Evolutionary conservation across 2,888 invertebrate species (phyloP).

Genomic region (Mactromeris polynyma): DNA sequence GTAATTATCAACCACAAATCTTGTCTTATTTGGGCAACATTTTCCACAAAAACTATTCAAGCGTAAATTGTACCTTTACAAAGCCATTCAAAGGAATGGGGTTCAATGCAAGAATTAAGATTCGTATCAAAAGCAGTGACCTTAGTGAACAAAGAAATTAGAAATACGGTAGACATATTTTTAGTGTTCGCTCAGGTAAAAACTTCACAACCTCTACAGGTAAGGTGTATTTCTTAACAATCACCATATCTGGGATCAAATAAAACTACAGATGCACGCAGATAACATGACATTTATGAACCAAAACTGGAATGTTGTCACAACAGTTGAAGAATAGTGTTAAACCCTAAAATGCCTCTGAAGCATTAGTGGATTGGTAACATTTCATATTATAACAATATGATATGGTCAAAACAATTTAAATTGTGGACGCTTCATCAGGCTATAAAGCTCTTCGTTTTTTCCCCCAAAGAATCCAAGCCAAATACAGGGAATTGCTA

Average conservation of each 20-base stretch:
- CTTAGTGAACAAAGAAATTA: conserved; percentile 39
- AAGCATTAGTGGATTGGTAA: no score
- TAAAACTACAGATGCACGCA: neutral
- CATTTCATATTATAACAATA: no score
- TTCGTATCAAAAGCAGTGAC: conserved; percentile 38
- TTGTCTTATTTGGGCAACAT: conserved; percentile 30
- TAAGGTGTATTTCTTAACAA: conserved; percentile 46
- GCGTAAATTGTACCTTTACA: conserved; percentile 26
- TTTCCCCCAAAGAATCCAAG: no score
- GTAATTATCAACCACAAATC: conserved; percentile 2
- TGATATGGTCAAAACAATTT: no score
- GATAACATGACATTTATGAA: neutral
- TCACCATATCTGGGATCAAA: conserved; percentile 35
- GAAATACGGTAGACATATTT: conserved; percentile 23
- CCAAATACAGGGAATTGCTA: no score
- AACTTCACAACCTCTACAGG: conserved; percentile 34
- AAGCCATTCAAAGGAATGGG: conserved; percentile 42
- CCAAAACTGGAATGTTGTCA: neutral
- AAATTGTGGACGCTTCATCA: no score
- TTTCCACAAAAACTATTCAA: conserved; percentile 31
- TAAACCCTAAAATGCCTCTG: no score
- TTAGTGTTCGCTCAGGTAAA: conserved; percentile 30
- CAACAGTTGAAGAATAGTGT: no score
- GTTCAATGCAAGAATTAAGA: conserved; percentile 38
- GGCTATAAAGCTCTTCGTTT: no score